phyloP scores from a whole-genome alignment of 1,140 invertebrate genomes.

The Drosophila sproati region DNA sequence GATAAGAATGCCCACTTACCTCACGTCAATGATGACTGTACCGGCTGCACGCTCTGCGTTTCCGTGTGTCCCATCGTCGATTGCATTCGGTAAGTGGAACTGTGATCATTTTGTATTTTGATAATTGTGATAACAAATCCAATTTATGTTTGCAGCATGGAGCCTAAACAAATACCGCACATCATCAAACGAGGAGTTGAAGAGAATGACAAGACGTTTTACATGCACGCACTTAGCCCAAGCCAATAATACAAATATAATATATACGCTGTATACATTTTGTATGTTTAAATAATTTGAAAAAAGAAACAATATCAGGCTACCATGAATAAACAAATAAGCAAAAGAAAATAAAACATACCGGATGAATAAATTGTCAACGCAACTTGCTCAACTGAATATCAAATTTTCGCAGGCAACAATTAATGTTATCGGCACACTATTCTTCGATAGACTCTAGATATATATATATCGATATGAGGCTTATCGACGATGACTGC shows the following conservation, averaged over 20 bases:
- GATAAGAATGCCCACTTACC: slow-evolving; percentile 96
- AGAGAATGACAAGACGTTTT: slow-evolving; percentile 64
- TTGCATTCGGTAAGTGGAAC: slow-evolving; percentile 91
- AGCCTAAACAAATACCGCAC: slow-evolving; percentile 91
- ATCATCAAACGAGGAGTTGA: slow-evolving; percentile 89
- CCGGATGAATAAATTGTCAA: too few relatives aligned
- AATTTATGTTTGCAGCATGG: slow-evolving; percentile 89
- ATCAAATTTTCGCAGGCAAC: too few relatives aligned
- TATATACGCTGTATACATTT: neutral
- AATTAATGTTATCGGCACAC: too few relatives aligned
- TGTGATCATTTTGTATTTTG: slow-evolving; percentile 31
- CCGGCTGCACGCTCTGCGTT: slow-evolving; percentile 96
- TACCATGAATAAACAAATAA: neutral
- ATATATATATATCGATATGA: too few relatives aligned
- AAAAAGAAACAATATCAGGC: neutral
- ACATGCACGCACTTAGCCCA: slow-evolving; percentile 73
- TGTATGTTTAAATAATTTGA: neutral
- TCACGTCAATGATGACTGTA: slow-evolving; percentile 96
- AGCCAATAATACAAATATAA: slow-evolving; percentile 48
- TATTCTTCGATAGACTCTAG: too few relatives aligned
- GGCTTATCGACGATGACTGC: too few relatives aligned
- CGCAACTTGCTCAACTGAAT: too few relatives aligned
- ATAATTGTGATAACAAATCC: neutral
- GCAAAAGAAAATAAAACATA: too few relatives aligned
- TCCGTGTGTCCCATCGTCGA: slow-evolving; percentile 99